Percentiles rank a stretch among this genome's conserved stretches.
phyloP scores from a whole-genome alignment of 2,113 vertebrate species.

The Halcyon senegalensis region DNA sequence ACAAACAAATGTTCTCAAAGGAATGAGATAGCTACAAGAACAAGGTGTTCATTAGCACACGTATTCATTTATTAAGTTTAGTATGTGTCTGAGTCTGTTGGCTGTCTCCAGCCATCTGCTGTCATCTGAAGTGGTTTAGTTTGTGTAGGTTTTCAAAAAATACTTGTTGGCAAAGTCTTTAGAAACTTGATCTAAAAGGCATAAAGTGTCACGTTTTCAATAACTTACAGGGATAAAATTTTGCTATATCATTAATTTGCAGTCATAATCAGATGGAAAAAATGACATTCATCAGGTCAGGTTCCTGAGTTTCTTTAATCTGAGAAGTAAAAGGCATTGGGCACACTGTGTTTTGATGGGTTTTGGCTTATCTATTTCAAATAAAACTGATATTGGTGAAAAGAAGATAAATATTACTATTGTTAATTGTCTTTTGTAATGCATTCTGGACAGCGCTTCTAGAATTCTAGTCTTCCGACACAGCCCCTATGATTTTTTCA shows the following conservation, averaged over 20 bases:
- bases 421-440: background rate
- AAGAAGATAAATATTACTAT: background rate
- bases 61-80: background rate
- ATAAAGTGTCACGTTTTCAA: background rate
- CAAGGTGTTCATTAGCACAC: background rate
- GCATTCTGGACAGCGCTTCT: background rate
- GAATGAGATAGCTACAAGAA: background rate
- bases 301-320: background rate
- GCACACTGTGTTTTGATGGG: background rate
- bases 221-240: background rate
- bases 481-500: background rate
- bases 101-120: background rate
- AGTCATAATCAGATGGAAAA: background rate
- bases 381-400: background rate
- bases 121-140: background rate
- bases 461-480: background rate
- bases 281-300: background rate
- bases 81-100: slow-evolving; percentile 6
- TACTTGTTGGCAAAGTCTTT: background rate
- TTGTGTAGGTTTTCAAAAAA: background rate
- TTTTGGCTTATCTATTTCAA: background rate
- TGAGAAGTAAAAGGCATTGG: background rate
- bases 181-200: background rate
- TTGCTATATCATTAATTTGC: background rate
- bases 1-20: background rate